Percentiles rank a stretch among this genome's conserved stretches.
Conservation (phyloP, 2,888 invertebrate genomes). For the Tipula vernalis region DNA sequence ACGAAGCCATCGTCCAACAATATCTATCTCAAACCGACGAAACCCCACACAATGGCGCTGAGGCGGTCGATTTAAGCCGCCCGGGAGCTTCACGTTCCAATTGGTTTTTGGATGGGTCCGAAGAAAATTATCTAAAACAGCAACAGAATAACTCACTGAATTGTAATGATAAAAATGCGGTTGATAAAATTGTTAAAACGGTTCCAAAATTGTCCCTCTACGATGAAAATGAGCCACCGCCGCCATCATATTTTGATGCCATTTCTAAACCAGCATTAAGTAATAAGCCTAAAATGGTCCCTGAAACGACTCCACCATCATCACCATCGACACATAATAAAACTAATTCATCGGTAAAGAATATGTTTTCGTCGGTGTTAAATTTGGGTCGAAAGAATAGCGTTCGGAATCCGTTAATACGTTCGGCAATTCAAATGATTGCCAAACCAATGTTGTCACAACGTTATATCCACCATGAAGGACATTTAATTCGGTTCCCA, state of each 20-base stretch:
- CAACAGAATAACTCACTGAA: constrained; percentile 11
- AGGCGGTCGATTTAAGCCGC: constrained; percentile 11
- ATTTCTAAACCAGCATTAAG: constrained; percentile 18
- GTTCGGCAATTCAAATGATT: constrained; percentile 31
- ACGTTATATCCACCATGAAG: constrained; percentile 30
- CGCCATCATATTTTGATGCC: constrained; percentile 32
- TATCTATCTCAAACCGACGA: constrained; percentile 15
- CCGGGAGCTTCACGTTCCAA: constrained; percentile 21
- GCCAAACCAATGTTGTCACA: constrained; percentile 32
- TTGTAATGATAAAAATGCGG: neutral
- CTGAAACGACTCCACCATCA: constrained; percentile 13
- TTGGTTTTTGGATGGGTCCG: constrained; percentile 27
- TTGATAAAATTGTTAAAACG: constrained; percentile 13
- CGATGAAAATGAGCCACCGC: constrained; percentile 19
- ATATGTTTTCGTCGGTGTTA: constrained; percentile 29
- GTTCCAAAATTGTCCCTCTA: neutral
- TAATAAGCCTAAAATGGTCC: neutral
- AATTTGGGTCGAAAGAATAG: constrained; percentile 27
- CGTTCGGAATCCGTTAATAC: constrained; percentile 27
- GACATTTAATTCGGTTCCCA: constrained; percentile 32
- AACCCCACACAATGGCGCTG: neutral
- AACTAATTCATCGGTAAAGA: constrained; percentile 15
- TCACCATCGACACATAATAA: neutral
- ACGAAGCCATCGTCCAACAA: constrained; percentile 18
- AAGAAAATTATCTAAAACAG: constrained; percentile 5